Evolutionary conservation across 2,113 vertebrate genomes (phyloP).

Genomic region (Rhadina sibilatrix): DNA sequence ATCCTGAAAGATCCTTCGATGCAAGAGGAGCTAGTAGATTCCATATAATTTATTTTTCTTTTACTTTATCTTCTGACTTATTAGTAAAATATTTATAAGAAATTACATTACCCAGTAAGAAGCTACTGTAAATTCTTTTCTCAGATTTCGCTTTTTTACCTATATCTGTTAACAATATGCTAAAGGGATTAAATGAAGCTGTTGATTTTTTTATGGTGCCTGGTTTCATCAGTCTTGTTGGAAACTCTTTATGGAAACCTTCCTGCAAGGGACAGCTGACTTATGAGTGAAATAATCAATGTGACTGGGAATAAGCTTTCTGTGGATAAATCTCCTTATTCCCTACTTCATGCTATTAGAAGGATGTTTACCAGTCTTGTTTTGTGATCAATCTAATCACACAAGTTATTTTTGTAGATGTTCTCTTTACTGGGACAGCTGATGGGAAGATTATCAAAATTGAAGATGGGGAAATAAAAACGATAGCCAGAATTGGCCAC

Average conservation of each 20-base stretch:
- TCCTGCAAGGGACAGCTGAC: not conserved
- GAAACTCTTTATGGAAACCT: not conserved
- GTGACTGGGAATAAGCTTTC: not conserved
- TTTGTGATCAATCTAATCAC: not conserved
- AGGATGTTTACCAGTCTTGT: not conserved
- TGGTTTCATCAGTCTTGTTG: not conserved
- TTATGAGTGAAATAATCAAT: not conserved
- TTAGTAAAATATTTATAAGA: not conserved
- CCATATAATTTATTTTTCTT: not conserved
- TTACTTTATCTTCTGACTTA: not conserved
- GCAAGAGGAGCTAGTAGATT: not conserved
- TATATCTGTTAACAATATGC: not conserved
- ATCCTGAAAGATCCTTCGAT: not conserved
- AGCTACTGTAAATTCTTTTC: not conserved
- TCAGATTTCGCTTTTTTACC: not conserved
- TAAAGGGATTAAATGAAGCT: not conserved
- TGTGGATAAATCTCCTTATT: not conserved
- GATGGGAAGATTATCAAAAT: constrained; percentile 92
- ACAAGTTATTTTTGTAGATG: constrained; percentile 77
- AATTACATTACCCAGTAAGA: not conserved
- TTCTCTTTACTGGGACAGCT: constrained; percentile 89
- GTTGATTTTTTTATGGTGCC: not conserved
- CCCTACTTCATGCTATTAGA: not conserved
- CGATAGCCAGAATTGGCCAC: constrained; percentile 83
- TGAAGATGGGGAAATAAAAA: constrained; percentile 81